Percentiles rank a stretch among this genome's conserved stretches.
Conservation (phyloP, 2,113 vertebrate genomes). For the Chauna torquata region DNA sequence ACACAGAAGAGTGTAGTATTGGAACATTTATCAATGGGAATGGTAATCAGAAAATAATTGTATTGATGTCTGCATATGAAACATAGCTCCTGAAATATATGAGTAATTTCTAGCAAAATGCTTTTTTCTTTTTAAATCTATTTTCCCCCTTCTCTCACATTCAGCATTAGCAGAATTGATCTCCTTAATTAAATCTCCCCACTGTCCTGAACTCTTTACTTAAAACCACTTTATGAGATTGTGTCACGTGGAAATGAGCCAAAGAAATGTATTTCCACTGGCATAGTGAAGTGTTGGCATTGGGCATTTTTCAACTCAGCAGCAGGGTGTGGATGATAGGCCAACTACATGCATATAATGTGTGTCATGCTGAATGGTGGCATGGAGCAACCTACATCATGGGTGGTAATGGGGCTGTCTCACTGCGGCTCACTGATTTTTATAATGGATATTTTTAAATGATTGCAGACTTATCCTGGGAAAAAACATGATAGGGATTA, state of each 20-base stretch:
- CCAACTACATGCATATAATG: background rate
- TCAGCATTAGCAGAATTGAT: background rate
- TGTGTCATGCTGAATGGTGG: background rate
- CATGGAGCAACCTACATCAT: background rate
- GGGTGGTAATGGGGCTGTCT: background rate
- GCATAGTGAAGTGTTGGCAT: background rate
- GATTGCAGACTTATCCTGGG: background rate
- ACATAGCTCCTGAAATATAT: background rate
- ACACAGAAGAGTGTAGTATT: background rate
- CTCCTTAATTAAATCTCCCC: background rate
- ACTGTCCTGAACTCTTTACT: background rate
- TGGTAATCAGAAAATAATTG: background rate
- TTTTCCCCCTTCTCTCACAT: background rate
- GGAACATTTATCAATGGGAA: background rate
- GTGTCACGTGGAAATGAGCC: background rate
- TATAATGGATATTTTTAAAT: background rate
- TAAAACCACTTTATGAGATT: background rate
- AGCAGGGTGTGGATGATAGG: background rate
- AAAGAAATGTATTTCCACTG: conserved; percentile 27
- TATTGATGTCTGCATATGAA: background rate
- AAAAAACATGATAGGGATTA: background rate
- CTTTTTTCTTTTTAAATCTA: background rate
- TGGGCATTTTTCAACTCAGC: conserved; percentile 22
- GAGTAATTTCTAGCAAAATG: background rate
- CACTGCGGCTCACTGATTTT: background rate